Evolutionary conservation across 2,113 vertebrate genomes (phyloP).

Genomic region (Procavia capensis): DNA sequence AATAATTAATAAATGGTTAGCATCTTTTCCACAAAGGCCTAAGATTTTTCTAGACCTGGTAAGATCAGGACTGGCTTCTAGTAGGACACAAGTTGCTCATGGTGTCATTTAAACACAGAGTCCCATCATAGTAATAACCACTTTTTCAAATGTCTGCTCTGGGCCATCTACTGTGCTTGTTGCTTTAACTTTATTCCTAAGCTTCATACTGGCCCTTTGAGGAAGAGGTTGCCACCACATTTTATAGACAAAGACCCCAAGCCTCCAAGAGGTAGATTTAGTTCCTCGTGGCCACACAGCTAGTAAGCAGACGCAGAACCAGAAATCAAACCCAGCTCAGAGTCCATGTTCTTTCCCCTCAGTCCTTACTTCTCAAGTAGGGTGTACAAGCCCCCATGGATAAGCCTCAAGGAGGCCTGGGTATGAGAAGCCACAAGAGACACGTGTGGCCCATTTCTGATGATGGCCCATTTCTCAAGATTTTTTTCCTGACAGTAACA

Average conservation of each 20-base stretch:
- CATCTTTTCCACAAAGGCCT: conserved; percentile 1
- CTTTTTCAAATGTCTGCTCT: neutral
- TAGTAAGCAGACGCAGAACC: neutral
- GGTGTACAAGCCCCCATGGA: neutral
- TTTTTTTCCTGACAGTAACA: neutral
- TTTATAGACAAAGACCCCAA: neutral
- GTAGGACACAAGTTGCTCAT: neutral
- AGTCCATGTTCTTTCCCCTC: neutral
- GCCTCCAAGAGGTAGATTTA: neutral
- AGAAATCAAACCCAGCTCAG: neutral
- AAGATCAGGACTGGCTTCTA: neutral
- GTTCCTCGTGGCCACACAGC: neutral
- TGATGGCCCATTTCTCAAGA: neutral
- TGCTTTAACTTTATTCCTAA: neutral
- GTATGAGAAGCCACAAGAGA: neutral
- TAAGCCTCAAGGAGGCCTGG: neutral
- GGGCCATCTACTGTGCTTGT: neutral
- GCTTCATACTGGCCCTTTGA: neutral
- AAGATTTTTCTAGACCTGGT: conserved; percentile 7
- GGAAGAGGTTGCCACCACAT: neutral
- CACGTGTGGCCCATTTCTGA: neutral
- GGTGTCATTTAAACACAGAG: neutral
- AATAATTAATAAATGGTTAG: neutral
- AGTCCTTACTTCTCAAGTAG: neutral
- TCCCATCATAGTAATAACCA: neutral